A percentile compares a stretch with the other conserved stretches of the same genome.
Evolutionary conservation across 2,888 invertebrate species (phyloP).

Genomic region (Syrphus vitripennis): DNA sequence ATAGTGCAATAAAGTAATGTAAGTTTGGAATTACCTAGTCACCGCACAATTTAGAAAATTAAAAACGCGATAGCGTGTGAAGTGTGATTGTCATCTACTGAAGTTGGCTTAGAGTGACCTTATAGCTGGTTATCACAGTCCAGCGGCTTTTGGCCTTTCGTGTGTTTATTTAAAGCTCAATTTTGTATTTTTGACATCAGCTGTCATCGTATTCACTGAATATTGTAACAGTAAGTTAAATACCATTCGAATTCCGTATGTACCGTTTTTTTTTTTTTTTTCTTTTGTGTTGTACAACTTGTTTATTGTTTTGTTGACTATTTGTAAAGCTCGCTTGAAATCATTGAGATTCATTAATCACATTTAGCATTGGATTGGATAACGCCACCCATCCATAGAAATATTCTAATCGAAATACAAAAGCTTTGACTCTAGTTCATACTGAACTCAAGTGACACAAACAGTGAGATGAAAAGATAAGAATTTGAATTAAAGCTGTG

Average conservation of each 20-base stretch:
- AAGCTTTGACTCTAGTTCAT: not conserved
- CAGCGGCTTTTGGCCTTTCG: not conserved
- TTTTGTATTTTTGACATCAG: not conserved
- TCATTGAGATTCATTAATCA: not conserved
- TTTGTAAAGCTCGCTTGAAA: not conserved
- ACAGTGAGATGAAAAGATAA: not conserved
- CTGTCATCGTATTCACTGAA: not conserved
- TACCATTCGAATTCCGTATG: not conserved
- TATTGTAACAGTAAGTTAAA: not conserved
- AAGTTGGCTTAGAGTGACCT: not conserved
- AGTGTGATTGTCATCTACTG: not conserved
- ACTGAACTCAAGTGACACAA: not conserved
- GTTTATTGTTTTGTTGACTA: not conserved
- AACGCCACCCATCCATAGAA: not conserved
- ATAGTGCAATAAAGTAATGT: not conserved
- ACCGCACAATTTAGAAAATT: not conserved
- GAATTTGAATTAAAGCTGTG: not conserved
- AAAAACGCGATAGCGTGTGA: not conserved
- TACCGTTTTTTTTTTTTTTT: not conserved
- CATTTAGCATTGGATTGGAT: not conserved
- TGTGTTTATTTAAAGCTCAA: not conserved
- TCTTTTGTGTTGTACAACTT: not conserved
- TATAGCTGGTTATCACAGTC: not conserved
- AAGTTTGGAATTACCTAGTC: conserved; percentile 8
- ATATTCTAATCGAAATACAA: not conserved